phyloP scores from a whole-genome alignment of 2,797 vertebrate genomes.

The Sylvilagus floridanus region DNA sequence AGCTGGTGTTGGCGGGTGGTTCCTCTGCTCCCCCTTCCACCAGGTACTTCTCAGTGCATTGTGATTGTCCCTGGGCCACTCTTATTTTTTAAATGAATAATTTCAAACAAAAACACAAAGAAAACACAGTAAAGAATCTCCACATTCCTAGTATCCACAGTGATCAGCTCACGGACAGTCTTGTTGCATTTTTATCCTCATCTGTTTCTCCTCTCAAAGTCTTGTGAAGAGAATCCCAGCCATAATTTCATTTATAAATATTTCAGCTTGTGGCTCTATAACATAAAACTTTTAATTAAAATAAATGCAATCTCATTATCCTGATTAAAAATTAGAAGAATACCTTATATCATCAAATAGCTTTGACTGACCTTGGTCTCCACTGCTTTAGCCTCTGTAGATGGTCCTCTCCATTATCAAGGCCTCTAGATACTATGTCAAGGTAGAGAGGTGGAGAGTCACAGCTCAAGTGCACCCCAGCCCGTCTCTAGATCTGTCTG shows the following conservation, averaged over 20 bases:
- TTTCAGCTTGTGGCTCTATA: background rate
- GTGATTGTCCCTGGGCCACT: background rate
- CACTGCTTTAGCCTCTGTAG: background rate
- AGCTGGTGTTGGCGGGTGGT: background rate
- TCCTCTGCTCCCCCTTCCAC: background rate
- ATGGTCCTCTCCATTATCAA: background rate
- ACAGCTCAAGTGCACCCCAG: background rate
- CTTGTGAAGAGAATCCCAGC: slow-evolving; percentile 18
- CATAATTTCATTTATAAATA: background rate
- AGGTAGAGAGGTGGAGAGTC: background rate
- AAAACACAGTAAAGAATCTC: background rate
- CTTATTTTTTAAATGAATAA: background rate
- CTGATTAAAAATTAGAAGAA: background rate
- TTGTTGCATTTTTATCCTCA: background rate
- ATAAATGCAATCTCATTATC: background rate
- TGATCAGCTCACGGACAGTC: background rate
- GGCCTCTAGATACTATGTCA: background rate
- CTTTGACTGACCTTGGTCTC: background rate
- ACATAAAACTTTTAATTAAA: background rate
- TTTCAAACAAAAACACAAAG: background rate
- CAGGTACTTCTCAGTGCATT: background rate
- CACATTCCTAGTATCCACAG: background rate
- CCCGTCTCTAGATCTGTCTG: background rate
- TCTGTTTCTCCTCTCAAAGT: background rate
- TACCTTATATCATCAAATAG: background rate